Conservation (phyloP, 1,140 invertebrate genomes). For the Tetragonula clypearis region DNA sequence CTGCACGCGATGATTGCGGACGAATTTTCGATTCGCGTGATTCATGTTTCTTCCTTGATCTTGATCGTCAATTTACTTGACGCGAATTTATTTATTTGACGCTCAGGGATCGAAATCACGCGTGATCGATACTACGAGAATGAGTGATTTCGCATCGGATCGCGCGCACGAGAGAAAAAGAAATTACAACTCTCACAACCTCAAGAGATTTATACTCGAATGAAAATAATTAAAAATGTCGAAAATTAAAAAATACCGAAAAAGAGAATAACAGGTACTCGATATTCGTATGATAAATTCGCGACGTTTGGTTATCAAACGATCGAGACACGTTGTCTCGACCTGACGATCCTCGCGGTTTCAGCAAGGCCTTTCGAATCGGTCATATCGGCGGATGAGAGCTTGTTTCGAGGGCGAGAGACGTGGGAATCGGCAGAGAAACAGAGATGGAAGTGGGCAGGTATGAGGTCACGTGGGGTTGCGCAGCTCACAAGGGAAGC, state of each 20-base stretch:
- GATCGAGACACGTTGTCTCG: constrained; percentile 22
- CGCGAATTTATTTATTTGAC: too few relatives aligned
- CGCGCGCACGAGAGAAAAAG: too few relatives aligned
- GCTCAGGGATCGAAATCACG: too few relatives aligned
- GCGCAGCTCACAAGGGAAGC: constrained; percentile 70
- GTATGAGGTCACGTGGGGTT: constrained; percentile 61
- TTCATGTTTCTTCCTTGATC: too few relatives aligned
- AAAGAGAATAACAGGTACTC: neutral
- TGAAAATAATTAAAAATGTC: neutral
- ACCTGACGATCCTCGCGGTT: constrained; percentile 38
- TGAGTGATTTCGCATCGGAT: too few relatives aligned
- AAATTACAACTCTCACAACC: too few relatives aligned
- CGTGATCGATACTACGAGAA: too few relatives aligned
- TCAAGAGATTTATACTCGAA: too few relatives aligned
- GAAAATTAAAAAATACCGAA: neutral
- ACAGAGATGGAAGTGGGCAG: constrained; percentile 44
- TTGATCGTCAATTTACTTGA: too few relatives aligned
- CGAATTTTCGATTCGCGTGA: too few relatives aligned
- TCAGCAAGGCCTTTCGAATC: constrained; percentile 20
- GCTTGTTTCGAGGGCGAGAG: constrained; percentile 6
- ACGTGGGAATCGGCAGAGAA: constrained; percentile 22
- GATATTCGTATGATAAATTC: neutral
- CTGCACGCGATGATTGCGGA: too few relatives aligned
- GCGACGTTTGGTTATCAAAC: constrained; percentile 15
- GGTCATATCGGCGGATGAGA: constrained; percentile 36